Percentiles rank a stretch among this genome's conserved stretches.
phyloP scores from a whole-genome alignment of 2,797 vertebrate genomes.

The Phyllotis vaccarum region DNA sequence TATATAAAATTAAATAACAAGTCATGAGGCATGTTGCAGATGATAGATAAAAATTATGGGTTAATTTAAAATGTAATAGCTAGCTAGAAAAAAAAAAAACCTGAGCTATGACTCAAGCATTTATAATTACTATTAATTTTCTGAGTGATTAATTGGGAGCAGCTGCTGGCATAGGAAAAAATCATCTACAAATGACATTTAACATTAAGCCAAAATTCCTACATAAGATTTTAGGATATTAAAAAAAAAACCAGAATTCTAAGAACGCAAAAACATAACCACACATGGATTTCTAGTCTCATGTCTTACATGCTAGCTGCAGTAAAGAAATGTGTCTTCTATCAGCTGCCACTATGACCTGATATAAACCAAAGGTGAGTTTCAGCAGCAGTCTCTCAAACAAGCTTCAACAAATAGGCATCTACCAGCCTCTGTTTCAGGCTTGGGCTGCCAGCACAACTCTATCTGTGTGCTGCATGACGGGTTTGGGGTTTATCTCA shows the following conservation, averaged over 20 bases:
- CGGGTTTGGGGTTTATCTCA: not conserved
- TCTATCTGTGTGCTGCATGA: no score
- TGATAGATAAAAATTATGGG: not conserved
- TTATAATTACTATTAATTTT: not conserved
- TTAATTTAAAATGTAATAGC: not conserved
- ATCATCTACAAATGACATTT: not conserved
- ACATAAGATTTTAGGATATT: not conserved
- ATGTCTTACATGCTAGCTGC: not conserved
- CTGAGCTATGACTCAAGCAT: not conserved
- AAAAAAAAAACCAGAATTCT: not conserved
- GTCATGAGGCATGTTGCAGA: not conserved
- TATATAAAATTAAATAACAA: not conserved
- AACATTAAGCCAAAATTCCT: not conserved
- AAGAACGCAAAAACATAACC: not conserved
- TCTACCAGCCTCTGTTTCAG: not conserved
- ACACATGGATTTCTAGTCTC: not conserved
- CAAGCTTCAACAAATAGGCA: not conserved
- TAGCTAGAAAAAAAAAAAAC: not conserved
- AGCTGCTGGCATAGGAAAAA: not conserved
- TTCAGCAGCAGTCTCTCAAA: not conserved
- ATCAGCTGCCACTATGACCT: not conserved
- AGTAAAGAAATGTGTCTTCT: not conserved
- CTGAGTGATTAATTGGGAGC: not conserved
- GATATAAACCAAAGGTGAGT: accelerated
- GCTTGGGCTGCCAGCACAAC: not conserved